Evolutionary conservation across 35 echinoderm and acorn worm species (phyloP).

Genomic region (Lytechinus variegatus): DNA sequence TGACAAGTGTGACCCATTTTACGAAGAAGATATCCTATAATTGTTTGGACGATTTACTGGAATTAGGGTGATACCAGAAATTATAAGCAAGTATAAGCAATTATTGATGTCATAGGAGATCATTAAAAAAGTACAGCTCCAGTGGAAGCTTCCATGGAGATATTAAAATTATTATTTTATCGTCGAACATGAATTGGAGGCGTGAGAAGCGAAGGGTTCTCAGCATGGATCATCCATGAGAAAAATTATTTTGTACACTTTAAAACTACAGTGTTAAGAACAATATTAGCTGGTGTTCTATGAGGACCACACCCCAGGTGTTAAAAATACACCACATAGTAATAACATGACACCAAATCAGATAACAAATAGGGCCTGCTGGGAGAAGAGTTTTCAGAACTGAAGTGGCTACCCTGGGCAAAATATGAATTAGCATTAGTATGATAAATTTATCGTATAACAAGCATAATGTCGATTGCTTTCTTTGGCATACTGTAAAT

Average conservation of each 20-base stretch:
- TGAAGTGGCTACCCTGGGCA: no score
- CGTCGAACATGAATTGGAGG: neutral
- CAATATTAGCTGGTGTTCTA: no score
- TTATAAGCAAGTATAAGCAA: neutral
- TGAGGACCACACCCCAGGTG: no score
- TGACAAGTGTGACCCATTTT: constrained; percentile 10
- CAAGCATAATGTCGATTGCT: no score
- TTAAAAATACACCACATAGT: no score
- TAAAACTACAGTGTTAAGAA: no score
- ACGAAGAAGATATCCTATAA: neutral
- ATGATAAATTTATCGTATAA: no score
- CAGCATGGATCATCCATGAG: neutral
- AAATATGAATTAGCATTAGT: no score
- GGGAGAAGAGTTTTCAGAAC: no score
- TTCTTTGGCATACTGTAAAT: no score
- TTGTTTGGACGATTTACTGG: neutral
- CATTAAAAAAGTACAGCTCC: neutral
- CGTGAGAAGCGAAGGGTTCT: neutral
- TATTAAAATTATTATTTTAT: neutral
- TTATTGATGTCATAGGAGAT: neutral
- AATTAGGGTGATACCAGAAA: neutral
- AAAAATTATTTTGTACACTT: neutral
- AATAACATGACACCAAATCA: no score
- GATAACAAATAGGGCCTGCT: no score
- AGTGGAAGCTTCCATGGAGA: neutral